Evolutionary conservation across 1,140 invertebrate genomes (phyloP), one percentile per base, ranked within the genome.

Genomic region (Goniozus legneri): DNA sequence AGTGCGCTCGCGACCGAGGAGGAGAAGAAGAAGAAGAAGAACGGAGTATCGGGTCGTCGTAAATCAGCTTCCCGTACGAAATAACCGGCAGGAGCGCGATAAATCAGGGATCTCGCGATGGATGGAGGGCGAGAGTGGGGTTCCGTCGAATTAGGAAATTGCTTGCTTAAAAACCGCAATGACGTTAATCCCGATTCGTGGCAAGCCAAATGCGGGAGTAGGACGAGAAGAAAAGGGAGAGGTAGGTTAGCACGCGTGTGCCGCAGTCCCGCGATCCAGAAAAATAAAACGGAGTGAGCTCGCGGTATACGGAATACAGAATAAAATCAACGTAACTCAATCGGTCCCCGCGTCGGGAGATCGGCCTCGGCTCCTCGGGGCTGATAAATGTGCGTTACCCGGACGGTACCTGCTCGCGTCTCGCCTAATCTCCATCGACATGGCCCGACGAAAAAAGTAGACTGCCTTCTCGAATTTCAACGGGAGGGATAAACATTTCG

Each of bases 251-350:
- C 12, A 20, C 12, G n/a, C 20, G 10, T 39, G 7, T 10, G 18
- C 31, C 52, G 19, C 44, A 12, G 38, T 22, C 18, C 30, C 33
- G 39, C 43, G 37, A 51, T 39, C 40, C 52, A 36, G 54, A 47
- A 64, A 69, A 71, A 68, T 71, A 73, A 67, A 70, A 52, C 54
- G 44, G 27, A 49, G 57, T 48, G 44, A 47, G 37, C 39, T 41
- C 47, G 24, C 47, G 48, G 58, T 60, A 53, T 61, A 50, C 65
- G 59, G 65, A 67, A 66, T 65, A 48, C 50, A 36, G 71, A 67
- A 76, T 75, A 75, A 75, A 76, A 76, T 76, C 68, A 73, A 67
- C 72, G 71, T 76, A 73, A 75, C 70, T 76, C 69, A 73, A 74
- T 73, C 67, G 69, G 52, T n/a, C 54, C 54, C 64, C 63, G 64